phyloP scores from a whole-genome alignment of 2,888 invertebrate species.

The Synergus umbraculus region DNA sequence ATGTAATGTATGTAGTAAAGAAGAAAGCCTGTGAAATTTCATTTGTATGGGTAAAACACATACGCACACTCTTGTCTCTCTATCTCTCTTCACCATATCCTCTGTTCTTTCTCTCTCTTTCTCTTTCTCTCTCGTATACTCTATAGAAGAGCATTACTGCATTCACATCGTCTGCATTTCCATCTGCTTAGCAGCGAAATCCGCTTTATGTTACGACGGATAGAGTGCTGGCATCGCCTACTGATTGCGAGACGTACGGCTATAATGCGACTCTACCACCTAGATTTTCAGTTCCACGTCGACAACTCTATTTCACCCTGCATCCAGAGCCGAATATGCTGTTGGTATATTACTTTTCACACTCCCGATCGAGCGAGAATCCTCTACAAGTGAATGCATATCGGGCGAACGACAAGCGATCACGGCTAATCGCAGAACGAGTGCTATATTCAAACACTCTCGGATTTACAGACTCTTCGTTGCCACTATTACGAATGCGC shows the following conservation, averaged over 20 bases:
- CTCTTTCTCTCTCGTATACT: slow-evolving; percentile 52
- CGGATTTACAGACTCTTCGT: background rate
- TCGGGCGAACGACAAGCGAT: slow-evolving; percentile 51
- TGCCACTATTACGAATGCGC: background rate
- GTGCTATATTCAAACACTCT: background rate
- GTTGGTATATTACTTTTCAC: slow-evolving; percentile 52
- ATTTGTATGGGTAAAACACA: slow-evolving; percentile 39
- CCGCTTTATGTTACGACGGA: slow-evolving; percentile 72
- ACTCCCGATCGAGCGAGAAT: slow-evolving; percentile 53
- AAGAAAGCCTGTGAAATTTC: slow-evolving; percentile 31
- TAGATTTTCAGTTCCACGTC: slow-evolving; percentile 50
- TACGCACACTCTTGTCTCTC: slow-evolving; percentile 3
- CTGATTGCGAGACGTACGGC: slow-evolving; percentile 58
- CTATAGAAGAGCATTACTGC: slow-evolving; percentile 67
- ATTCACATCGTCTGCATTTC: slow-evolving; percentile 69
- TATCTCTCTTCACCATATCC: slow-evolving; percentile 30
- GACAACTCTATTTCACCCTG: slow-evolving; percentile 48
- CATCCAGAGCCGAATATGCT: slow-evolving; percentile 42
- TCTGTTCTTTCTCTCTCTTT: slow-evolving; percentile 6
- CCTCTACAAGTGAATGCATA: slow-evolving; percentile 53
- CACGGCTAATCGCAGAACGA: slow-evolving; percentile 43
- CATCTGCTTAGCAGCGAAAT: slow-evolving; percentile 73
- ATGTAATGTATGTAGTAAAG: slow-evolving; percentile 37
- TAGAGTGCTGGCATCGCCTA: slow-evolving; percentile 60
- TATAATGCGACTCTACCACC: slow-evolving; percentile 53